Conservation (phyloP, 2,113 vertebrate genomes). For the Eidolon helvum region DNA sequence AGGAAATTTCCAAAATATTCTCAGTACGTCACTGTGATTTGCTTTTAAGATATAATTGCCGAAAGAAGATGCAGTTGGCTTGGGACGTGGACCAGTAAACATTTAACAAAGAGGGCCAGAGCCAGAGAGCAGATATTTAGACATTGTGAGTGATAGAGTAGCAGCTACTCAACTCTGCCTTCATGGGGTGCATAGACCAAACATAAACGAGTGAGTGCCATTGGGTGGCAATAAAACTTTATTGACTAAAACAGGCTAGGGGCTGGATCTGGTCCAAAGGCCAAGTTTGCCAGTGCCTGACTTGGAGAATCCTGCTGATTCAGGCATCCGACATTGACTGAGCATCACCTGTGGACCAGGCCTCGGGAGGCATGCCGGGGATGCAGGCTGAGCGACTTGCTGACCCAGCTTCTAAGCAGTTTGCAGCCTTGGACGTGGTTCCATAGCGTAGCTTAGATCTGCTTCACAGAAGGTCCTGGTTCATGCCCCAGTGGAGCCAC, state of each 20-base stretch:
- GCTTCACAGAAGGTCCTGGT: too few species aligned
- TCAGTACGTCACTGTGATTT: background rate
- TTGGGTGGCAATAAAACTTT: too few species aligned
- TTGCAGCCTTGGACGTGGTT: too few species aligned
- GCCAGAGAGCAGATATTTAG: too few species aligned
- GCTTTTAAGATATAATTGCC: background rate
- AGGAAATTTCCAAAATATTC: background rate
- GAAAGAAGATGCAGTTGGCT: background rate
- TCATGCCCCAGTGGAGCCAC: too few species aligned
- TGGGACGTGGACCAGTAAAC: background rate
- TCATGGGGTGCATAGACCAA: too few species aligned
- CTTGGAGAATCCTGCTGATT: background rate
- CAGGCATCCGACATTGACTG: background rate
- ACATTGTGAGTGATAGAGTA: background rate
- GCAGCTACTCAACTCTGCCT: background rate
- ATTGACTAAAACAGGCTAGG: too few species aligned
- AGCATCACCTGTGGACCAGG: background rate
- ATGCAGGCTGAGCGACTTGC: too few species aligned
- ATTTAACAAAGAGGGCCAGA: background rate
- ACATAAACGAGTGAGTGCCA: background rate
- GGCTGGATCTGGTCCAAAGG: background rate
- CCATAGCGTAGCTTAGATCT: too few species aligned
- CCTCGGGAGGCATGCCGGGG: accelerated
- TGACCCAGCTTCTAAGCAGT: background rate
- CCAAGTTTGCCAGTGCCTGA: background rate